Conservation (phyloP, 2,888 invertebrate species). For the Scrobipalpa atriplicella region DNA sequence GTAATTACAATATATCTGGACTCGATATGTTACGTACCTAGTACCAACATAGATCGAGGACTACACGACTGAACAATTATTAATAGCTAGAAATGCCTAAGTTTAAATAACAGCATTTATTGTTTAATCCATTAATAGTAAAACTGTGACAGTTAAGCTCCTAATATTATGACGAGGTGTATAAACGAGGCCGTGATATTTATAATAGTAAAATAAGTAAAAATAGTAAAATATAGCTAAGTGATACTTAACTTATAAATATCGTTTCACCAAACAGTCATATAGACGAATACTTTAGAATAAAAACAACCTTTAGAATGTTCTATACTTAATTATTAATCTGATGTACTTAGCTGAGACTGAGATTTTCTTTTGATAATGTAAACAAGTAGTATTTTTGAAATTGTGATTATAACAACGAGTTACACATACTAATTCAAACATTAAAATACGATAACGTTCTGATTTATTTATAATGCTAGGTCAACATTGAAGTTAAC, state of each 20-base stretch:
- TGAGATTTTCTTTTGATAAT: too few relatives aligned
- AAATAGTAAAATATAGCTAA: not conserved
- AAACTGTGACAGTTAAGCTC: not conserved
- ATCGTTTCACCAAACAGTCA: slow-evolving; percentile 3
- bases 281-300: not conserved
- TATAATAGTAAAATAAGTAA: slow-evolving; percentile 6
- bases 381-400: too few relatives aligned
- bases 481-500: too few relatives aligned
- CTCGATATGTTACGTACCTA: slow-evolving; percentile 25
- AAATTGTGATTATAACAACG: too few relatives aligned
- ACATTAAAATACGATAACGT: too few relatives aligned
- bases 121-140: not conserved
- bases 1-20: slow-evolving; percentile 25
- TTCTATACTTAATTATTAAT: too few relatives aligned
- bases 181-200: slow-evolving; percentile 9
- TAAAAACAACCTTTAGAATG: not conserved
- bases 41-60: slow-evolving; percentile 22
- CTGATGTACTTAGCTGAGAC: too few relatives aligned
- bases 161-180: not conserved
- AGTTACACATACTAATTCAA: too few relatives aligned
- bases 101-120: slow-evolving; percentile 13
- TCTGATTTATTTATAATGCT: too few relatives aligned
- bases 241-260: not conserved
- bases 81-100: slow-evolving; percentile 15
- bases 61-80: slow-evolving; percentile 25